Base-by-base conservation (phyloP, 2,888 invertebrate species). In the Poecilus cupreus region DNA sequence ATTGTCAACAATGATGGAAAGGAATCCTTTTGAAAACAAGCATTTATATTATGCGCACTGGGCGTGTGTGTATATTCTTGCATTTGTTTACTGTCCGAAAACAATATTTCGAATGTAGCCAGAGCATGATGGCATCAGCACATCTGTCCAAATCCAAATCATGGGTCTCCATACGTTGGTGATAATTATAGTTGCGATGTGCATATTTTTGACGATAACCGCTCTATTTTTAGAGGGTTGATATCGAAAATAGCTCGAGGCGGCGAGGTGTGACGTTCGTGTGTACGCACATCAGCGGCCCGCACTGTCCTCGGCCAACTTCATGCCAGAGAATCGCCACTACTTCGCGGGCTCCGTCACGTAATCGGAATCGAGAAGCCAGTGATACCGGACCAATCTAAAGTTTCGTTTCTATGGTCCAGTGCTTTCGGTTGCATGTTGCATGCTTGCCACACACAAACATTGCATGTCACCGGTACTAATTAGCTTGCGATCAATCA, bases 191-290 rank as follows among this genome's bases (percentile, higher is more conserved):
- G 79, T 79, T 20, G 22, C 64, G 79, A 24, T 79, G 80, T 72
- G 72, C 80, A 80, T 80, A 80, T 80, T 80, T 80, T 72, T 80
- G 80, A 72, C 80, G 80, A 72, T 72, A 80, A 80, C 80, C 46
- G 80, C 39, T 51, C 70, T 80, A 80, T 72, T 72, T 70, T 80
- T 80, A 80, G 80, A 70, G 72, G 80, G 80, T 72, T 80, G 72
- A 80, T 80, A 80, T 72, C 72, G 57, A 80, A 80, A 80, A 80
- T 80, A 80, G 54, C 51, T 22, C 57, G 37, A 79, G 46, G 80
- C 54, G 39, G 80, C 49, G 37, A 49, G 70, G 70, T 70, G 79
- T 79, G 79, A 79, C 79, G 76, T 57, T 26, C 32, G 20, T 76
- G 37, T 32, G 57, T 76, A 76, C 76, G 79, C 79, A 79, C 68